A percentile compares a stretch with the other conserved stretches of the same genome.
Conservation (phyloP, 2,113 vertebrate genomes). For the Collichthys lucidus region DNA sequence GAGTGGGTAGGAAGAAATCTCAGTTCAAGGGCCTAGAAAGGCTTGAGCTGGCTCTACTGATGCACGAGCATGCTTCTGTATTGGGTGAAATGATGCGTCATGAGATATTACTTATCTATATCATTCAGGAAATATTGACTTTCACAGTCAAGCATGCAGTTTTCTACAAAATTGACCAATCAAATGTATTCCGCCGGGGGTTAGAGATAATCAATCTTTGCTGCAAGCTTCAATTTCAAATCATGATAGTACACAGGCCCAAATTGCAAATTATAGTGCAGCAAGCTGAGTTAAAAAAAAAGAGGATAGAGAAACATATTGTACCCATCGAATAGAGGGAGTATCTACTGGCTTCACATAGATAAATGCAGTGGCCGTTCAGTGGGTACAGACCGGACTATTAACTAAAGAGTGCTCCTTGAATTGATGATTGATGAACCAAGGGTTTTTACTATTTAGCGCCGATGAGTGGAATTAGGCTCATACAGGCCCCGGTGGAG, state of each 20-base stretch:
- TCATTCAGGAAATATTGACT: slow-evolving; percentile 67
- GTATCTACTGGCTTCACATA: slow-evolving; percentile 36
- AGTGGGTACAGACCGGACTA: slow-evolving; percentile 72
- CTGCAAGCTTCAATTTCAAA: slow-evolving; percentile 64
- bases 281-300: slow-evolving; percentile 44
- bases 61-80: slow-evolving; percentile 23
- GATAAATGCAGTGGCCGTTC: slow-evolving; percentile 69
- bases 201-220: slow-evolving; percentile 58
- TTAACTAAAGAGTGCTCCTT: slow-evolving; percentile 76
- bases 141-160: slow-evolving; percentile 41
- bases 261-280: slow-evolving; percentile 58
- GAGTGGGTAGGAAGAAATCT: neutral
- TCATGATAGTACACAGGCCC: slow-evolving; percentile 44
- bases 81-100: slow-evolving; percentile 28
- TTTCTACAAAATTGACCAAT: slow-evolving; percentile 59
- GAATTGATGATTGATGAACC: slow-evolving; percentile 81
- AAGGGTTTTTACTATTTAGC: slow-evolving; percentile 75
- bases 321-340: slow-evolving; percentile 31
- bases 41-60: neutral
- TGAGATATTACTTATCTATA: slow-evolving; percentile 53
- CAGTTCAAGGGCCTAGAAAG: neutral
- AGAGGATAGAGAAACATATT: slow-evolving; percentile 56
- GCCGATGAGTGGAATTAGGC: slow-evolving; percentile 74
- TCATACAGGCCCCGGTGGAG: slow-evolving; percentile 50
- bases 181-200: slow-evolving; percentile 42